Conservation (phyloP, 1,140 invertebrate genomes). For the Steinernema feltiae region DNA sequence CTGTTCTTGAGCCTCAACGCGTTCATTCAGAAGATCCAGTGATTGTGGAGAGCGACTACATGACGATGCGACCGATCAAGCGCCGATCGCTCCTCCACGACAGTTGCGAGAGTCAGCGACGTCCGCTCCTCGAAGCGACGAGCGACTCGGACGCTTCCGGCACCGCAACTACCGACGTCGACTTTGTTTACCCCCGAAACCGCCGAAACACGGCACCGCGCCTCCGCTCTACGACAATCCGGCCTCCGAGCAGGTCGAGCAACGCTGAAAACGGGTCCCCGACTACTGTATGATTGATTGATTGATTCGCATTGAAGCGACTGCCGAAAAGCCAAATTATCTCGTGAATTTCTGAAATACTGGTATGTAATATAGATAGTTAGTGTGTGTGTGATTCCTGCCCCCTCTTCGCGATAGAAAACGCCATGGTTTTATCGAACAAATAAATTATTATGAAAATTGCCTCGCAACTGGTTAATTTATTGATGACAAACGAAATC, state of each 20-base stretch:
- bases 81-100: slow-evolving; percentile 15
- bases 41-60: slow-evolving; percentile 33
- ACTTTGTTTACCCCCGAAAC: slow-evolving; percentile 2
- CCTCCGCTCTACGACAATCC: neutral
- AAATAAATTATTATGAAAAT: too few relatives aligned
- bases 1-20: neutral
- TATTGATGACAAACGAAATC: too few relatives aligned
- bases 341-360: slow-evolving; percentile 1
- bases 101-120: slow-evolving; percentile 19
- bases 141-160: slow-evolving; percentile 14
- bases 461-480: too few relatives aligned
- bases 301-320: neutral
- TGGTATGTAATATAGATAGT: slow-evolving; percentile 13
- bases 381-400: too few relatives aligned
- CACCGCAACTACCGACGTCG: neutral
- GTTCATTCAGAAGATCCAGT: slow-evolving; percentile 20
- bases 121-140: slow-evolving; percentile 23
- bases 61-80: slow-evolving; percentile 37
- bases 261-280: neutral
- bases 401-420: too few relatives aligned
- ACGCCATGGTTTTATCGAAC: too few relatives aligned
- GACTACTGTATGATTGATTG: neutral
- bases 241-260: neutral
- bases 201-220: neutral
- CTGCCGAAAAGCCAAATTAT: slow-evolving; percentile 5